phyloP scores from a whole-genome alignment of 37 sponge, comb jelly and placozoan genomes.

The Trichoplax adhaerens region DNA sequence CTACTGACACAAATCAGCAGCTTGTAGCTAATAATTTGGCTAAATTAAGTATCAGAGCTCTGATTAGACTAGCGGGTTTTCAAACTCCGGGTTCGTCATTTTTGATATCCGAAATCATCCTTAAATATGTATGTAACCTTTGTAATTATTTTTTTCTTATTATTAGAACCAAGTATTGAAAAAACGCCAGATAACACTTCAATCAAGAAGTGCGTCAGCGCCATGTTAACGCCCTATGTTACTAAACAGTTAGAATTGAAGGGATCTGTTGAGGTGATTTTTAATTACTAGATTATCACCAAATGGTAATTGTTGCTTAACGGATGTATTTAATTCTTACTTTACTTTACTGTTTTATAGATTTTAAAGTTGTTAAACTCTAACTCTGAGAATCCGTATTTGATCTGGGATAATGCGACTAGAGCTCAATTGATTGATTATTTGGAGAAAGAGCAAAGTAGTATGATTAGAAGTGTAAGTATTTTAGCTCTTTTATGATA shows the following conservation, averaged over 20 bases:
- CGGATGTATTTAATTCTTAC: neutral
- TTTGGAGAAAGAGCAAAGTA: constrained; percentile 49
- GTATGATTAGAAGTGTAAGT: neutral
- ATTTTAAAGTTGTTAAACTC: constrained; percentile 84
- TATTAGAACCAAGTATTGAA: constrained; percentile 14
- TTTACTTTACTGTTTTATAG: constrained; percentile 9
- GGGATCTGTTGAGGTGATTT: neutral
- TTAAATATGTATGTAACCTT: neutral
- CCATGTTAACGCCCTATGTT: constrained; percentile 70
- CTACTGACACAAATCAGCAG: constrained; percentile 76
- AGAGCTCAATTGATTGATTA: constrained; percentile 79
- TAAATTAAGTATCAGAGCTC: constrained; percentile 41
- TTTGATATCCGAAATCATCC: neutral
- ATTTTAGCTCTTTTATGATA: neutral
- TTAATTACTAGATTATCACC: neutral
- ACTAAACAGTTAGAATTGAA: constrained; percentile 22
- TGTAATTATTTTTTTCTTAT: neutral
- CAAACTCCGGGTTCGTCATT: neutral
- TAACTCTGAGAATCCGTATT: constrained; percentile 93
- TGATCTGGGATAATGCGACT: constrained; percentile 97
- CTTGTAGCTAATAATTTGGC: constrained; percentile 79
- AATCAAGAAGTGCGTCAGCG: constrained; percentile 32
- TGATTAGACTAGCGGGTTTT: constrained; percentile 62
- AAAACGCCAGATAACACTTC: constrained; percentile 58
- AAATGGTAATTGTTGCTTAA: neutral